Conservation (phyloP, 1,140 invertebrate genomes). For the Calliopsis andreniformis region DNA sequence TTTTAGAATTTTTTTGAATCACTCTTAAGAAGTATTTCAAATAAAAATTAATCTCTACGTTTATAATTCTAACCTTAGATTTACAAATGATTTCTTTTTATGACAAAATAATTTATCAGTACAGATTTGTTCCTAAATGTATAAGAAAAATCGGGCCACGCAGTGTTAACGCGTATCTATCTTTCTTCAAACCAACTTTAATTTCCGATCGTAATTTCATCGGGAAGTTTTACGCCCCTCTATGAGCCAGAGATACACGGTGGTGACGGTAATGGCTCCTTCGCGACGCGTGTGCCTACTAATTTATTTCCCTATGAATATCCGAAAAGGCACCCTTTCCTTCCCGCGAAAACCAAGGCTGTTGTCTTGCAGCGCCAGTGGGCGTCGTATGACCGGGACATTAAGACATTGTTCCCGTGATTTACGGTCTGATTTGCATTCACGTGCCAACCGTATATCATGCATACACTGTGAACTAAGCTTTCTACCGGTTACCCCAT, state of each 20-base stretch:
- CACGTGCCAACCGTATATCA: constrained; percentile 81
- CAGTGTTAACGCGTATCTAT: too few relatives aligned
- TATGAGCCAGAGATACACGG: constrained; percentile 11
- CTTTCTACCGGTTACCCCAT: constrained; percentile 64
- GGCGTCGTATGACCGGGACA: constrained; percentile 81
- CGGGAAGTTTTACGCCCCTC: not conserved
- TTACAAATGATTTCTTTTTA: not conserved
- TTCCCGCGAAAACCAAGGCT: constrained; percentile 61
- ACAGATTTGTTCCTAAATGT: too few relatives aligned
- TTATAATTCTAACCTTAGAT: too few relatives aligned
- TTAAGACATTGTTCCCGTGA: constrained; percentile 82
- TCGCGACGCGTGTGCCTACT: constrained; percentile 67
- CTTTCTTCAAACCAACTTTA: not conserved
- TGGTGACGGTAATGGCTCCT: constrained; percentile 59
- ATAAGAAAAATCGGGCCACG: too few relatives aligned
- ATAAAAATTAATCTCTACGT: not conserved
- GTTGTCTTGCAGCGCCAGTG: constrained; percentile 74
- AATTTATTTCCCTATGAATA: constrained; percentile 79
- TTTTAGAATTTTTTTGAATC: not conserved
- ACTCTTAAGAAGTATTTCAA: not conserved
- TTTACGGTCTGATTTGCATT: constrained; percentile 82
- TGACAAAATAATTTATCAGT: too few relatives aligned
- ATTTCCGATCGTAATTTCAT: not conserved
- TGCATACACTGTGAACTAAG: constrained; percentile 80
- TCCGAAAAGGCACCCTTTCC: constrained; percentile 72